Evolutionary conservation across 2,888 invertebrate genomes (phyloP).

Genomic region (Thereva unica): DNA sequence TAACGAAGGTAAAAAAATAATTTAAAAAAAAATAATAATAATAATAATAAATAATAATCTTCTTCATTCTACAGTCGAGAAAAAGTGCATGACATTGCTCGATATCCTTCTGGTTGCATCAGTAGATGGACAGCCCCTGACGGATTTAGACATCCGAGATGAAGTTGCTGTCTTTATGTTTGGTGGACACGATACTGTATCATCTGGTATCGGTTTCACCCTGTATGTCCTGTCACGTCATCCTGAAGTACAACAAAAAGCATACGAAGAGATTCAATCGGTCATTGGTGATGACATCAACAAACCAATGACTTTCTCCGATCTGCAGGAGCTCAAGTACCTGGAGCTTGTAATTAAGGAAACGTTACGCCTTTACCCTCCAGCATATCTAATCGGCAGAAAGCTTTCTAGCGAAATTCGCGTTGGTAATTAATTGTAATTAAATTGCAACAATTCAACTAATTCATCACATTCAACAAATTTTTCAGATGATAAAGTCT

Average conservation of each 20-base stretch:
- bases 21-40: too few relatives aligned
- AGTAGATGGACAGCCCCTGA: conserved; percentile 62
- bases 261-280: conserved; percentile 48
- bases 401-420: conserved; percentile 60
- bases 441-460: too few relatives aligned
- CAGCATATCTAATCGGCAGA: conserved; percentile 67
- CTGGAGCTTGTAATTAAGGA: conserved; percentile 71
- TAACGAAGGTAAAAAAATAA: too few relatives aligned
- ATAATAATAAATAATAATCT: too few relatives aligned
- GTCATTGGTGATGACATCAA: conserved; percentile 47
- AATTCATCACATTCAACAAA: too few relatives aligned
- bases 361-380: conserved; percentile 66
- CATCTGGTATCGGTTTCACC: conserved; percentile 50
- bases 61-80: conserved; percentile 56
- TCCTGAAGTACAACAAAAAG: conserved; percentile 49
- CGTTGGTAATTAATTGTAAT: conserved; percentile 59
- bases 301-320: conserved; percentile 43
- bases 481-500: too few relatives aligned
- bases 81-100: conserved; percentile 67
- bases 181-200: conserved; percentile 59
- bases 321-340: conserved; percentile 49
- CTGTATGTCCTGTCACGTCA: conserved; percentile 49
- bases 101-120: conserved; percentile 67
- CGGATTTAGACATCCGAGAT: conserved; percentile 65
- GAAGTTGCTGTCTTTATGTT: conserved; percentile 77